A percentile compares a stretch with the other conserved stretches of the same genome.
Evolutionary conservation across 35 echinoderm and acorn worm species (phyloP).

Genomic region (Patiria miniata): DNA sequence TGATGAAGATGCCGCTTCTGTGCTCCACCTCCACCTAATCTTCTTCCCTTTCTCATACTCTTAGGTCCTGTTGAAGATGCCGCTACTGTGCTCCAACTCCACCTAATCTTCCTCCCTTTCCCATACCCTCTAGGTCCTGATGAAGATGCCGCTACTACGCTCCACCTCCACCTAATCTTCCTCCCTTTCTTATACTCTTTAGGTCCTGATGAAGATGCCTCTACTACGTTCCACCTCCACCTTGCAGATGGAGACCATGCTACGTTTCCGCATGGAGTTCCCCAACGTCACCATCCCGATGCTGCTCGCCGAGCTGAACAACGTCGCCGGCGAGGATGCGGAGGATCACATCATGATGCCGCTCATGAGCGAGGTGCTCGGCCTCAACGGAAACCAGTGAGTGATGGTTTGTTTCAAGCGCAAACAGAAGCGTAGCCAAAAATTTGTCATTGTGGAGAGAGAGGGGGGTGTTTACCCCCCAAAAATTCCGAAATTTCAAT

Average conservation of each 20-base stretch:
- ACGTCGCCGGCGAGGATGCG: conserved; percentile 27
- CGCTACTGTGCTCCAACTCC: too few species aligned
- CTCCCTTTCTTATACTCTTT: background rate
- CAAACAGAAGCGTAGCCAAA: too few species aligned
- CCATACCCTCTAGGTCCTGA: too few species aligned
- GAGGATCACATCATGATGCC: background rate
- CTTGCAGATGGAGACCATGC: conserved; percentile 64
- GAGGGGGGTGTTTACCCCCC: background rate
- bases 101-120: too few species aligned
- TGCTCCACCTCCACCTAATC: too few species aligned
- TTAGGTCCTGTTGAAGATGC: too few species aligned
- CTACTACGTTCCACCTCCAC: conserved; percentile 72
- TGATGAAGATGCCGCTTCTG: too few species aligned
- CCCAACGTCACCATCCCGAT: conserved; percentile 49
- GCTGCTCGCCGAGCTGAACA: conserved; percentile 74
- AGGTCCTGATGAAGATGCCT: conserved; percentile 69
- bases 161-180: background rate
- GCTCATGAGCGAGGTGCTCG: background rate
- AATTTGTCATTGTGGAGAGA: background rate
- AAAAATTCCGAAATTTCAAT: too few species aligned
- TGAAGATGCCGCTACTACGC: too few species aligned
- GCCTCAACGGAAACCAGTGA: background rate
- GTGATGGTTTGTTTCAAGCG: too few species aligned
- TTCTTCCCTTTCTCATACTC: too few species aligned
- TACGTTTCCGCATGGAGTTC: conserved; percentile 65